phyloP scores from a whole-genome alignment of 2,888 invertebrate species.

The Lapara coniferarum region DNA sequence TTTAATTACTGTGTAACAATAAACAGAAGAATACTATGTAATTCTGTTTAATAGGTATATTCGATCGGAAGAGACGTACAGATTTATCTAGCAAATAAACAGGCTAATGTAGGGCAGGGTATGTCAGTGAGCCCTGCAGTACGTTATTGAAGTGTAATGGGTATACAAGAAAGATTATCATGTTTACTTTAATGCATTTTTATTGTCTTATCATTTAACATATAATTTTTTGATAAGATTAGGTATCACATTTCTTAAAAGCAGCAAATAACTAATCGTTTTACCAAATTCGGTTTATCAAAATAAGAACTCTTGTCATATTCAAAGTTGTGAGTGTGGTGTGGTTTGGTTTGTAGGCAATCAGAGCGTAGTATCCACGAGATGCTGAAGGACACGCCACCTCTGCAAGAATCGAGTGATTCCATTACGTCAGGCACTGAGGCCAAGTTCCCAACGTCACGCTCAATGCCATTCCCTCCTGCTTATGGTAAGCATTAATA shows the following conservation, averaged over 20 bases:
- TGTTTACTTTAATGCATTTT: neutral
- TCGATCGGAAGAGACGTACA: neutral
- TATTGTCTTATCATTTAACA: neutral
- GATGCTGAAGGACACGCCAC: conserved; percentile 92
- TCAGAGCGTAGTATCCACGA: conserved; percentile 91
- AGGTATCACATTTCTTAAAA: neutral
- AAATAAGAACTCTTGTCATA: neutral
- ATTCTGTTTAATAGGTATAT: neutral
- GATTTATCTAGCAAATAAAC: neutral
- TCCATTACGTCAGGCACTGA: conserved; percentile 90
- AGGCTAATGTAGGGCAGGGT: neutral
- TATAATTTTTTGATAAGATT: neutral
- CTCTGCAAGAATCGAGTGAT: conserved; percentile 89
- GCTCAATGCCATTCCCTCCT: conserved; percentile 88
- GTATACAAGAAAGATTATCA: neutral
- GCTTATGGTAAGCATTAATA: conserved; percentile 79
- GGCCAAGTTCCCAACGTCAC: conserved; percentile 85
- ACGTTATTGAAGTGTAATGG: neutral
- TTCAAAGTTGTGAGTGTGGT: neutral
- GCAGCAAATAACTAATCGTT: neutral
- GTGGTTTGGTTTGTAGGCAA: conserved; percentile 59
- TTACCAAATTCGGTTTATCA: neutral
- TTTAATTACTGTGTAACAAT: neutral
- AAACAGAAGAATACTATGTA: neutral
- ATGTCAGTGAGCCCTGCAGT: neutral